These are phyloP conservation scores for Andrena haemorrhoa DNA, from an alignment of 2,888 invertebrate species.

Conservation along the genomic window DNA sequence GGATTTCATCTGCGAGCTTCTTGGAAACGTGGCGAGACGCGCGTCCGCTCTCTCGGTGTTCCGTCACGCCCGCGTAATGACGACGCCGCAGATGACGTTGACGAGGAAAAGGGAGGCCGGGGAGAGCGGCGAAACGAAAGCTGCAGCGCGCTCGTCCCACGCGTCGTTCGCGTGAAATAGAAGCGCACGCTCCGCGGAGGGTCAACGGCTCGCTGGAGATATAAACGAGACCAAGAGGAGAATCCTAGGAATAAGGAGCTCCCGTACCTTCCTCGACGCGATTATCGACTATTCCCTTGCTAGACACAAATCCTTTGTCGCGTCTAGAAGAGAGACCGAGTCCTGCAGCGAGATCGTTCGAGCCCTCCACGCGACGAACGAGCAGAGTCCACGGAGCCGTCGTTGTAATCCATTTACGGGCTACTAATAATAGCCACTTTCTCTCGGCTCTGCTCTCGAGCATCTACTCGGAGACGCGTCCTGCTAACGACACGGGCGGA, in stretches of 20 bases:
- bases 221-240: conserved; percentile 17
- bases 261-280: background rate
- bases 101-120: conserved; percentile 15
- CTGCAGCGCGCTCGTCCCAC: conserved; percentile 23
- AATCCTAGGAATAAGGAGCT: background rate
- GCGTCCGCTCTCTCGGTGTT: background rate
- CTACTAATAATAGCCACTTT: conserved; percentile 14
- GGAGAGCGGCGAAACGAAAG: conserved; percentile 23
- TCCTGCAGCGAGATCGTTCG: too few species aligned
- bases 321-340: background rate
- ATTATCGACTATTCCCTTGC: background rate
- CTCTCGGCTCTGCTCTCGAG: background rate
- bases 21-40: conserved; percentile 25
- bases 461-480: background rate
- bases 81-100: conserved; percentile 39
- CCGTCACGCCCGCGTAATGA: conserved; percentile 33
- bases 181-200: conserved; percentile 33
- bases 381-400: background rate
- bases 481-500: background rate
- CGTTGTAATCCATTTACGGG: background rate
- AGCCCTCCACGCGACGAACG: background rate
- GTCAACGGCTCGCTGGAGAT: conserved; percentile 14
- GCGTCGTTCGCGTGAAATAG: conserved; percentile 53
- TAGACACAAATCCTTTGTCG: background rate
- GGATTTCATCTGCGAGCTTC: conserved; percentile 45